Evolutionary conservation across 1,140 invertebrate genomes (phyloP), one percentile per base, ranked within the genome.

Genomic region (Pachypsylla venusta): DNA sequence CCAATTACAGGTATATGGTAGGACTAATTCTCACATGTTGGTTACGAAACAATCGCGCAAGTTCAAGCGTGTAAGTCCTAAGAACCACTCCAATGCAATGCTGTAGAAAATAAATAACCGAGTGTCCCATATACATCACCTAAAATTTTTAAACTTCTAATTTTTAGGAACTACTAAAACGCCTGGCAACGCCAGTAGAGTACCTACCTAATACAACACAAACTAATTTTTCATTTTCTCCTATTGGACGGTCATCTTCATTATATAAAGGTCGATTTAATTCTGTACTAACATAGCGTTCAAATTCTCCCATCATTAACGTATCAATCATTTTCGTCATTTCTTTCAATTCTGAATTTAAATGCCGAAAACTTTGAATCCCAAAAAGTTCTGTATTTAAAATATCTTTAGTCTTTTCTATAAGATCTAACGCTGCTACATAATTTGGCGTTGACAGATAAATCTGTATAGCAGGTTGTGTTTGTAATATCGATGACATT

Each of bases 291-390:
- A 93, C 83, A 70, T 93, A 94, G 64, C 86, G 81, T 67, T 89
- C 84, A 74, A 98, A 97, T 71, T 99, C 96, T 53, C 90, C 89
- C 55, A 84, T 84, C 62, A 99, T 78, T 90, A 99, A 95, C 74
- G 93, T 94, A 67, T 97, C 91, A 66, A 99, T 97, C 3, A 96
- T 76, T 68, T 88, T 85, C 67, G 93, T 87, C 81, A 98, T 91
- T 79, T 99, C 96, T 61, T 83, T 85, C n/a, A 99, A 75, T 74
- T 99, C 93, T 53, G 89, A 91, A 63, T 90, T 86, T 62, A 98
- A 76, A 76, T 98, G 93, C 69, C 94, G 85, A 70, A 98, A 94
- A 70, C 93, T 91, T 67, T 91, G 87, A 53, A 97, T 81, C 25
- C 92, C 93, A 59, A 85, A 82, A 53, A 99, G 74, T 70, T 96